These are phyloP conservation scores for Neoaliturus tenellus DNA, from an alignment of 2,888 invertebrate species.

Conservation along the genomic window DNA sequence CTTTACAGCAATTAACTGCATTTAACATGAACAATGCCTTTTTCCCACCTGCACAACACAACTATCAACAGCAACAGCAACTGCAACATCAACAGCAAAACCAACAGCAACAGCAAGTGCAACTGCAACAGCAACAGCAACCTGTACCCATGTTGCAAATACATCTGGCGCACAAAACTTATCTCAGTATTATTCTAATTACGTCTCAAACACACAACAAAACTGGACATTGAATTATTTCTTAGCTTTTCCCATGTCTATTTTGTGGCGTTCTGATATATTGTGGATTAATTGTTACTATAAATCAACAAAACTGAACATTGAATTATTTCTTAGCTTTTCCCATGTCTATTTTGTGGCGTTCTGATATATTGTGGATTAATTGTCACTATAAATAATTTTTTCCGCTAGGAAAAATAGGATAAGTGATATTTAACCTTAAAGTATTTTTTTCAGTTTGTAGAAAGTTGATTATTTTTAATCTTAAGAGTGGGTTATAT, in stretches of 20 bases:
- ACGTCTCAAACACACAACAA: constrained; percentile 30
- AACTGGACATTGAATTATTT: constrained; percentile 41
- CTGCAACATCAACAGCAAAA: too few relatives aligned
- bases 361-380: constrained; percentile 25
- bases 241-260: constrained; percentile 25
- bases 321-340: constrained; percentile 37
- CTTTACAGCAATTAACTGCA: constrained; percentile 32
- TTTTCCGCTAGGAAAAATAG: constrained; percentile 17
- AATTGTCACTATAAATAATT: neutral
- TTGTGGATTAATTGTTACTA: too few relatives aligned
- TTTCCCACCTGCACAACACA: constrained; percentile 29
- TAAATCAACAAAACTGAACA: constrained; percentile 42
- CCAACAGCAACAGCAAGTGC: too few relatives aligned
- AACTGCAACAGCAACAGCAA: too few relatives aligned
- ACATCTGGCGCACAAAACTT: constrained; percentile 8
- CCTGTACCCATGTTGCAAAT: neutral
- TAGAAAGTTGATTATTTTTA: constrained; percentile 28
- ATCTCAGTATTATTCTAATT: constrained; percentile 32
- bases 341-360: constrained; percentile 10
- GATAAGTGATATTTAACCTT: constrained; percentile 14
- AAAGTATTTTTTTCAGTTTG: constrained; percentile 17
- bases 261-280: neutral
- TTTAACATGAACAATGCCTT: constrained; percentile 42
- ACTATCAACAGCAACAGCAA: constrained; percentile 30
- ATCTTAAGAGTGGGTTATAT: too few relatives aligned